Base-by-base conservation (phyloP, 1,140 invertebrate genomes). In the Akabosia matsudoensis region DNA sequence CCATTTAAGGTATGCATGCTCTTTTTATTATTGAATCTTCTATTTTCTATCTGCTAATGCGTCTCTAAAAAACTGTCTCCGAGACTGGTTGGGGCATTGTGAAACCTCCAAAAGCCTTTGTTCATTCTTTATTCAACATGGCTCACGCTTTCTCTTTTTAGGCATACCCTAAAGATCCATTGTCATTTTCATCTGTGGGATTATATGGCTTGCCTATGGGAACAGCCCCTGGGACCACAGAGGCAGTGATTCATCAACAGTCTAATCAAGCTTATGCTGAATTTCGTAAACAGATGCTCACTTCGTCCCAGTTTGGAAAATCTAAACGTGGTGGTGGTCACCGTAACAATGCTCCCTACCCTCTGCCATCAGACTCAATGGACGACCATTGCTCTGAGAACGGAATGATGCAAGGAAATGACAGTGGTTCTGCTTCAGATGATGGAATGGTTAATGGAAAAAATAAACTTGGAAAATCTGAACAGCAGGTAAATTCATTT, bases 141-240 rank as follows among this genome's bases (percentile, higher is more conserved):
- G 18, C 18, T 45, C 18, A 18, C n/a, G n/a, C 33, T 76, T 24
- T 70, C 14, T 76, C 18, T 79, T 76, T 70, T 81, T 91, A 92
- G 83, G 90, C 90, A 0, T 92, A 92, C 79, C 90, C 90, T 0
- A 89, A 90, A 74, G 89, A 91, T 82, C 89, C 90, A 0, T 78
- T 91, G 0, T 84, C 86, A 0, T 85, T 92, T 3, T 87, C 88
- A 0, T 33, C 80, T n/a, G 83, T 88, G 0, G 84, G 84, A 1
- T 52, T 83, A 30, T 82, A 79, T 34, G 79, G 81, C 14, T 72
- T 82, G 30, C 82, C 80, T 18, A 13, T 81, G 4, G 85, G 86
- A 1, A 84, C 85, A 52, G 83, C 84, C 0, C 10, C 86, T 87
- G 79, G 80, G 34, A 28, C 45, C 1, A 70, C 76, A 14, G 80